phyloP scores from a whole-genome alignment of 2,797 vertebrate genomes.

The Xerus rutilus region DNA sequence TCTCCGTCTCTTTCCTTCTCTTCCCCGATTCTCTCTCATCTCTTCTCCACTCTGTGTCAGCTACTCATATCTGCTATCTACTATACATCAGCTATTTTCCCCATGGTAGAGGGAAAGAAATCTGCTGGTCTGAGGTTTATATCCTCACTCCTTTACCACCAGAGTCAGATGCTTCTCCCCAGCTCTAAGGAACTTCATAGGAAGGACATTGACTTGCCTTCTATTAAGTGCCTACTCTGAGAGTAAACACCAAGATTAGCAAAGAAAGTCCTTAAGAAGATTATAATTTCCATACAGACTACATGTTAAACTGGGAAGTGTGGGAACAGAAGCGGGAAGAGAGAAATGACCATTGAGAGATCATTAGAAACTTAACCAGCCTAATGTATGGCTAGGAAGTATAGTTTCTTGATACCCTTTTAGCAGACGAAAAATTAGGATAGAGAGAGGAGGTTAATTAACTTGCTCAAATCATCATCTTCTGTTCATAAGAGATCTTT shows the following conservation, averaged over 20 bases:
- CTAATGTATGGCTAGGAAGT: neutral
- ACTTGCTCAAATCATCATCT: neutral
- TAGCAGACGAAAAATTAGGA: neutral
- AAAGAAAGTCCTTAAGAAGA: neutral
- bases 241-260: neutral
- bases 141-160: neutral
- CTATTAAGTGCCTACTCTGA: neutral
- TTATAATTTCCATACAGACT: neutral
- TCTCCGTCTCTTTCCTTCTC: neutral
- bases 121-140: neutral
- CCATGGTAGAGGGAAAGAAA: neutral
- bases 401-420: neutral
- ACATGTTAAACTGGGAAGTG: neutral
- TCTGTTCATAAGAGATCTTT: neutral
- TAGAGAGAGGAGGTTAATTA: neutral
- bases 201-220: neutral
- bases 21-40: rapidly evolving
- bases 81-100: neutral
- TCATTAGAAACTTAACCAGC: neutral
- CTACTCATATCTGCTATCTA: neutral
- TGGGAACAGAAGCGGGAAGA: neutral
- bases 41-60: neutral
- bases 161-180: neutral
- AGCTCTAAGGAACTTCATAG: neutral
- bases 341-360: neutral